Percentiles rank a stretch among this genome's conserved stretches.
phyloP scores from a whole-genome alignment of 1,140 invertebrate species.

The Amyelois transitella region DNA sequence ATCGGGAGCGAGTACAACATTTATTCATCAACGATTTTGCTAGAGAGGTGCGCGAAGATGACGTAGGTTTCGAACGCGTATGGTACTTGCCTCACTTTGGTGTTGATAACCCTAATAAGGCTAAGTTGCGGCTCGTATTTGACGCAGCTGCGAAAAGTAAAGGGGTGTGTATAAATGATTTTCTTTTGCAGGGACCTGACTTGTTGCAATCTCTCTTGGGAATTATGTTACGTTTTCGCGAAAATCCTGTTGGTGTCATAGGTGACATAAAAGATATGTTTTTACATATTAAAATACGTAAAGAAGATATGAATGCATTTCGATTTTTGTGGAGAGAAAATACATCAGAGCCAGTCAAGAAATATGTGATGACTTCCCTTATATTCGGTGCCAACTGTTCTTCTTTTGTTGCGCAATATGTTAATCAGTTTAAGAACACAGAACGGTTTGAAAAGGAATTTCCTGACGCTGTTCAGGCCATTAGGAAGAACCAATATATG shows the following conservation, averaged over 20 bases:
- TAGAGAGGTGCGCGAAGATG: neutral
- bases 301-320: slow-evolving; percentile 8
- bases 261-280: neutral
- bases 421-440: slow-evolving; percentile 22
- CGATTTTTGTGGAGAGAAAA: slow-evolving; percentile 12
- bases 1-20: slow-evolving; percentile 8
- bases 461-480: neutral
- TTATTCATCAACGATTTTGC: slow-evolving; percentile 11
- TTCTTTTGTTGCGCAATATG: slow-evolving; percentile 17
- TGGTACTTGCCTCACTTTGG: neutral
- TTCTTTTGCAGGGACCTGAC: neutral
- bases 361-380: slow-evolving; percentile 16
- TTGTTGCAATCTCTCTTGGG: neutral
- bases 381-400: slow-evolving; percentile 21
- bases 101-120: neutral
- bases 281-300: neutral
- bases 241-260: neutral
- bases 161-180: neutral
- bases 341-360: neutral
- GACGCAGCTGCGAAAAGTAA: neutral
- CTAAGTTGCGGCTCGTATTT: neutral
- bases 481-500: neutral
- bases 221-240: neutral
- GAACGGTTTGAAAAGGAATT: neutral
- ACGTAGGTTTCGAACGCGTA: neutral